Conservation (phyloP, 2,888 invertebrate species). For the Aspidiotus rigidus region DNA sequence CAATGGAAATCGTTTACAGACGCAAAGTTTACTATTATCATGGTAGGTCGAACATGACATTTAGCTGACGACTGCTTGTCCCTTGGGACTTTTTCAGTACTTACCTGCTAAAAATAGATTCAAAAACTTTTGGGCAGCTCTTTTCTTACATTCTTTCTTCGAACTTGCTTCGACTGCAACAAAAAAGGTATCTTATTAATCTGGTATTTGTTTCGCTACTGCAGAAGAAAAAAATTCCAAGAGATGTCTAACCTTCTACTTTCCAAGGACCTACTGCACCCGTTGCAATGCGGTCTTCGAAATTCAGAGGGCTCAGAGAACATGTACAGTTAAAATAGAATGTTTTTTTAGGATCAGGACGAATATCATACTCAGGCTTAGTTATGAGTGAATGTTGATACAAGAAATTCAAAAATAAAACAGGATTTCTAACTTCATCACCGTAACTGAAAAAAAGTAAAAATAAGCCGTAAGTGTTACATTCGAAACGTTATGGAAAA, state of each 20-base stretch:
- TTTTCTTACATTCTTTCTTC: neutral
- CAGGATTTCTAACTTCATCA: slow-evolving; percentile 15
- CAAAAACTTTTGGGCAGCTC: neutral
- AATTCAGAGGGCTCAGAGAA: neutral
- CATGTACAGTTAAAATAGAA: neutral
- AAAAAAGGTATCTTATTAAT: neutral
- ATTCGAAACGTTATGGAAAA: too few relatives aligned
- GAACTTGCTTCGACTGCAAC: neutral
- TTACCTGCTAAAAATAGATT: neutral
- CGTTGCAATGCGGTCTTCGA: neutral
- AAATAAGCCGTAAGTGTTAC: neutral
- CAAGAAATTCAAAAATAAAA: slow-evolving; percentile 20
- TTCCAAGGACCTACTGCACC: neutral
- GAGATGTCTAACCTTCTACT: neutral
- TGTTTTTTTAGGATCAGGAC: neutral
- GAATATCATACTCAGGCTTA: slow-evolving; percentile 4
- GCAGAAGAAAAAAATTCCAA: neutral
- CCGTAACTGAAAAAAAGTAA: neutral
- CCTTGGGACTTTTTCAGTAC: neutral
- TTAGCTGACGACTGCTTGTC: too few relatives aligned
- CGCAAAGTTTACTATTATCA: too few relatives aligned
- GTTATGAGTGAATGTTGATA: slow-evolving; percentile 18
- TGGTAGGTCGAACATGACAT: too few relatives aligned
- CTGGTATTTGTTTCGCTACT: neutral
- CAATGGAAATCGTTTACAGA: too few relatives aligned